Conservation (phyloP, 2,888 invertebrate species). For the Venusia cambrica region DNA sequence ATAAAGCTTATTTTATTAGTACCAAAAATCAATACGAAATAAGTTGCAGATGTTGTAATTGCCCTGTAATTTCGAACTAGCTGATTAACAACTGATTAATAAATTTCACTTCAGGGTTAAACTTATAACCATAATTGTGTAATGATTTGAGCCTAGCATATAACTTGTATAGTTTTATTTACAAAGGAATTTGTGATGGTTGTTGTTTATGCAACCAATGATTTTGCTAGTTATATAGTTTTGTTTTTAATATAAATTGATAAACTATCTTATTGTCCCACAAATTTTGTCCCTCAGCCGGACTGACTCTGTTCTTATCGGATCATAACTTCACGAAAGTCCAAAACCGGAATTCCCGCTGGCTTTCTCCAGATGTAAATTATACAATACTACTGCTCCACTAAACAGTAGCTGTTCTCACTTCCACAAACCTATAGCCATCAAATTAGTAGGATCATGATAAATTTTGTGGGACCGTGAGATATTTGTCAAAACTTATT, state of each 20-base stretch:
- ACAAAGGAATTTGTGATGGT: constrained; percentile 6
- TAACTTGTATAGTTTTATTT: constrained; percentile 20
- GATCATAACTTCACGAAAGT: too few relatives aligned
- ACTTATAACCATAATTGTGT: constrained; percentile 8
- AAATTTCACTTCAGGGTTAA: constrained; percentile 10
- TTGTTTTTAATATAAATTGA: constrained; percentile 19
- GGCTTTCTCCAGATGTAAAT: too few relatives aligned
- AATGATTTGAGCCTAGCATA: constrained; percentile 7
- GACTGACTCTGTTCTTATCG: too few relatives aligned
- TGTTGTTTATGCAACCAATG: constrained; percentile 10
- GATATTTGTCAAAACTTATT: too few relatives aligned
- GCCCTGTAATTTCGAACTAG: constrained; percentile 19
- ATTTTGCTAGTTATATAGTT: constrained; percentile 21
- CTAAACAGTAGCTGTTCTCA: too few relatives aligned
- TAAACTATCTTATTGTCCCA: too few relatives aligned
- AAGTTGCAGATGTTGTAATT: constrained; percentile 21
- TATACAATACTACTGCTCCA: too few relatives aligned
- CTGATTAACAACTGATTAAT: constrained; percentile 14
- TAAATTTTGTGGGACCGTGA: too few relatives aligned
- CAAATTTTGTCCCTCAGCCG: too few relatives aligned
- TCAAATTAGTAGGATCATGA: too few relatives aligned
- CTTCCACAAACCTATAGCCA: too few relatives aligned
- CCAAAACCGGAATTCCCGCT: too few relatives aligned
- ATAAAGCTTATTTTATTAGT: constrained; percentile 29
- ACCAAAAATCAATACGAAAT: constrained; percentile 27